Base-by-base conservation (phyloP, 2,888 invertebrate species). In the Agrochola litura region DNA sequence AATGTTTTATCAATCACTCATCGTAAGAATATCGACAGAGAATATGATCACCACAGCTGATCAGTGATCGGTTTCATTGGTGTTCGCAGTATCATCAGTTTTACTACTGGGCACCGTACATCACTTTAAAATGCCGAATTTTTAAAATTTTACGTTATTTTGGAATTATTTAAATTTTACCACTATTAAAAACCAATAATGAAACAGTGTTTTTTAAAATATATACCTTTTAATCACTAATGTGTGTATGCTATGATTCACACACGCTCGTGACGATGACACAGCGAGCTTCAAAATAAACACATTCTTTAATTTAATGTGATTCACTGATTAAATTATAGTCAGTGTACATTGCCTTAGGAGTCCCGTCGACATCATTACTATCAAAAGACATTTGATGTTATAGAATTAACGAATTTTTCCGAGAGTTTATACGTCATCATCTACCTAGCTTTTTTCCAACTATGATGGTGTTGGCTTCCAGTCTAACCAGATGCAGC, bases 301-400 rank as follows among this genome's bases (percentile, higher is more conserved):
- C 81, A 81, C 82, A 84, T 87, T 86, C 84, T 83, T 89, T 82
- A 77, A 81, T 83, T 82, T 79, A 81, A 90, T 86, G 80, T 89
- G 87, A 86, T 85, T 89, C 88, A 90, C 88, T 90, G 91, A 87
- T 85, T 89, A 85, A 89, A 91, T 91, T 88, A 88, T 87, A 81
- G 86, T 69, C 74, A 82, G 76, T 89, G 83, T 85, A 79, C 85
- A 65, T 77, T 81, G 80, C 79, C 80, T 79, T 77, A 75, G 64
- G 37, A 25, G 64, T 73, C 54, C 76, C 76, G 73, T 75, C 75
- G 67, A 83, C 66, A 76, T 49, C 69, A 61, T 72, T 49, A 37
- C 19, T 22, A 58, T 49, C 43, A 67, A 46, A 66, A 46, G n/a
- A 63, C 16, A 43, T 49, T 63, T 19, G 19, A 64, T 69, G 41